Conservation (phyloP, 2,113 vertebrate genomes). For the mouse (Mus musculus) region DNA sequence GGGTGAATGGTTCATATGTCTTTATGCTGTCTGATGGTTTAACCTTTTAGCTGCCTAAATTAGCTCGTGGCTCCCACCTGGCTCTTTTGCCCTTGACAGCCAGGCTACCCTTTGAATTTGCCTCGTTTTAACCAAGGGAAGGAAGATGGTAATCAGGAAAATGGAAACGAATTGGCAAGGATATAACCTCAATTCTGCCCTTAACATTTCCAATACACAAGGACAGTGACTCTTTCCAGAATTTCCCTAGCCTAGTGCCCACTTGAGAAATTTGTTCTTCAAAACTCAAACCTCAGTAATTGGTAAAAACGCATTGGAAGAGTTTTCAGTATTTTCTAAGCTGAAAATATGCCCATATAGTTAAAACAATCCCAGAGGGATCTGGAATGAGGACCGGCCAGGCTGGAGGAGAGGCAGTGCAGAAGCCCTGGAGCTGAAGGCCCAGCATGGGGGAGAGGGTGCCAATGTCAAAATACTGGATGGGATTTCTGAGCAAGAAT, state of each 20-base stretch:
- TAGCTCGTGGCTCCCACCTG: not conserved
- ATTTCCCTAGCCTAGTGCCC: not conserved
- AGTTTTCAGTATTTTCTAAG: constrained; percentile 69
- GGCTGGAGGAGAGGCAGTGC: not conserved
- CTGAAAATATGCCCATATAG: constrained; percentile 67
- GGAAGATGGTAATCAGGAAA: not conserved
- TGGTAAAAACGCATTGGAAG: constrained; percentile 73
- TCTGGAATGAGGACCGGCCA: constrained; percentile 15
- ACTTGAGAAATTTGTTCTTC: not conserved
- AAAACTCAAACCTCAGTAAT: constrained; percentile 53
- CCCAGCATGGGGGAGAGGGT: not conserved
- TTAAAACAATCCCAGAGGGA: constrained; percentile 76
- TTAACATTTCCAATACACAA: not conserved
- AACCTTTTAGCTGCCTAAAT: not conserved
- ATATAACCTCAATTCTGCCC: not conserved
- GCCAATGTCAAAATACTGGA: constrained; percentile 71
- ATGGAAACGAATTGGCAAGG: not conserved
- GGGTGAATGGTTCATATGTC: not conserved
- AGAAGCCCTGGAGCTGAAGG: not conserved
- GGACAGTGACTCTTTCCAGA: not conserved
- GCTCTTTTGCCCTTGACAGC: not conserved
- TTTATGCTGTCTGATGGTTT: not conserved
- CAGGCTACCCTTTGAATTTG: not conserved
- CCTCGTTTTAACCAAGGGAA: not conserved
- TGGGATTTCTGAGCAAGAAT: constrained; percentile 63